These are phyloP conservation scores for Anguilla anguilla DNA, from an alignment of 2,797 vertebrate species.

Conservation along the genomic window DNA sequence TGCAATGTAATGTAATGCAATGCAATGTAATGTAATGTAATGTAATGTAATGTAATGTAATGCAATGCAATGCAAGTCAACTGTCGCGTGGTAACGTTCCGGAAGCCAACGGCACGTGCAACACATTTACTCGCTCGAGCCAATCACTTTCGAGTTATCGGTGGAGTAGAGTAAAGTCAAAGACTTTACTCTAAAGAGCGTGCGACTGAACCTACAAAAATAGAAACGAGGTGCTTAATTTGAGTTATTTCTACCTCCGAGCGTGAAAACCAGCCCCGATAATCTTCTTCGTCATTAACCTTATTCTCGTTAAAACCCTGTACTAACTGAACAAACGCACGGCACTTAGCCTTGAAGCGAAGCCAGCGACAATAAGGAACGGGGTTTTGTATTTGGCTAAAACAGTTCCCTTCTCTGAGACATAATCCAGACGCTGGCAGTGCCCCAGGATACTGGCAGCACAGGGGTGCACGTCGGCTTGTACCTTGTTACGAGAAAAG, in stretches of 20 bases:
- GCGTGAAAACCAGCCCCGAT: background rate
- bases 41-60: no score
- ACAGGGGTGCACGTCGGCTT: conserved; percentile 38
- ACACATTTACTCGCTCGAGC: background rate
- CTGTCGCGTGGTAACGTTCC: background rate
- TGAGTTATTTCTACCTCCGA: background rate
- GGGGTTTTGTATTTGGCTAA: conserved; percentile 23
- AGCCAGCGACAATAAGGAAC: conserved; percentile 44
- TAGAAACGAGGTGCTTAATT: background rate
- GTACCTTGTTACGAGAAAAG: conserved; percentile 37
- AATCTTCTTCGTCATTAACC: background rate
- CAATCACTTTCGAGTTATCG: no score
- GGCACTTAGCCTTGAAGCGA: conserved; percentile 28
- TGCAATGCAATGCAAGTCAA: background rate
- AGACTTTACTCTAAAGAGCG: background rate
- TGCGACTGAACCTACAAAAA: background rate
- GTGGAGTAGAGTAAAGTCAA: background rate
- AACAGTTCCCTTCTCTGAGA: conserved; percentile 34
- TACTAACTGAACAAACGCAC: background rate
- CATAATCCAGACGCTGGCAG: conserved; percentile 34
- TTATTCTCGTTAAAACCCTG: background rate
- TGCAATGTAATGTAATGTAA: no score
- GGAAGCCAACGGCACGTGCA: background rate
- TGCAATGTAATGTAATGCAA: no score
- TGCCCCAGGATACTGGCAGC: conserved; percentile 30